Conservation (phyloP, 92 coral and sea anemone genomes). For the Chrysogorgia sp. region DNA sequence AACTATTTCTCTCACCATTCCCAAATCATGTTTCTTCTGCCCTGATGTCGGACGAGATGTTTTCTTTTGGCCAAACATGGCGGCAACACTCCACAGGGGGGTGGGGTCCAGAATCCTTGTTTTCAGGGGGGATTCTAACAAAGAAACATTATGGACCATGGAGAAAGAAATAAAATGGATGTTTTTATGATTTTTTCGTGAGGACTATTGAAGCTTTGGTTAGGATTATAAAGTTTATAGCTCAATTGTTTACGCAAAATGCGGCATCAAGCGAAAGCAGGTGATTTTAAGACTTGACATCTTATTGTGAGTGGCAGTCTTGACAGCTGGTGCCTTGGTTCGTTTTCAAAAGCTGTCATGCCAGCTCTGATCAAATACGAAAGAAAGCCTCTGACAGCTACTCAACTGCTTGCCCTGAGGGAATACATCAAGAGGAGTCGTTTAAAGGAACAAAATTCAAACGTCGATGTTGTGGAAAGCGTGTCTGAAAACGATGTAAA, state of each 20-base stretch:
- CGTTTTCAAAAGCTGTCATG: conserved; percentile 66
- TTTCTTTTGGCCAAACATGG: conserved; percentile 78
- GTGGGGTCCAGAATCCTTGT: no score
- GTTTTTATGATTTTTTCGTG: no score
- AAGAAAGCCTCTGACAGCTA: conserved; percentile 72
- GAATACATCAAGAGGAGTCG: conserved; percentile 78
- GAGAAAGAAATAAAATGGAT: no score
- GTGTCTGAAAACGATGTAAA: neutral
- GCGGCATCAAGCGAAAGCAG: no score
- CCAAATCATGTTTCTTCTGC: conserved; percentile 75
- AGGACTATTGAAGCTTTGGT: no score
- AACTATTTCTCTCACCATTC: conserved; percentile 60
- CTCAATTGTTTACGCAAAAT: no score
- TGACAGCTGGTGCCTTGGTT: no score
- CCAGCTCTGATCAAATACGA: conserved; percentile 75
- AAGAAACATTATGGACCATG: no score
- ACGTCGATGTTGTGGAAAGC: neutral
- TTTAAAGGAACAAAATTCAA: conserved; percentile 63
- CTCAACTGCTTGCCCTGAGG: conserved; percentile 75
- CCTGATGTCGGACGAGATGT: conserved; percentile 61
- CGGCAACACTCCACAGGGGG: conserved; percentile 33
- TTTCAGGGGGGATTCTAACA: no score
- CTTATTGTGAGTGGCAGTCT: no score
- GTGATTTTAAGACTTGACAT: no score
- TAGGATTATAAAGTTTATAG: no score